Evolutionary conservation across 2,888 invertebrate species (phyloP).

Genomic region (Hybos culiciformis): DNA sequence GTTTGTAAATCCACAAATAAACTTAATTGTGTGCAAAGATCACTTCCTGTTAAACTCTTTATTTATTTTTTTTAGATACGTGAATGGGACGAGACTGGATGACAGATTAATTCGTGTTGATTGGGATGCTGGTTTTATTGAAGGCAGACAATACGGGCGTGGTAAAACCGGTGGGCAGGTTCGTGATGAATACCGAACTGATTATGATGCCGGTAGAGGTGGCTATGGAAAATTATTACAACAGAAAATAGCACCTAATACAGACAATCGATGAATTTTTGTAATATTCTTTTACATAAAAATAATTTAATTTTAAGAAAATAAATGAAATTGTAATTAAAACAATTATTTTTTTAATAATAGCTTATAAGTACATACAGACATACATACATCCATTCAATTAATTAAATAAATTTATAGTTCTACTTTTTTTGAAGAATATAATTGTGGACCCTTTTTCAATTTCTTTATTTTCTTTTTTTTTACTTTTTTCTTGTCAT

Average conservation of each 20-base stretch:
- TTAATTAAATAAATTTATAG: no score
- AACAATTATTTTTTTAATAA: not conserved
- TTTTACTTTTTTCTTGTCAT: not conserved
- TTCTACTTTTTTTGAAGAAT: no score
- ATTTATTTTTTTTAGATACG: conserved; percentile 46
- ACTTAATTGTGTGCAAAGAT: not conserved
- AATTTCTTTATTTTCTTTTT: conserved; percentile 6
- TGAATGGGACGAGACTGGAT: conserved; percentile 92
- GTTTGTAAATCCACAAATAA: conserved; percentile 28
- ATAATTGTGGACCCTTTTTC: conserved; percentile 14
- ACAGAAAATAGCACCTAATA: conserved; percentile 58
- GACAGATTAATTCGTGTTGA: conserved; percentile 95
- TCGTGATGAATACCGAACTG: conserved; percentile 94
- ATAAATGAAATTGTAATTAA: not conserved
- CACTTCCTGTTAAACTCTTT: not conserved
- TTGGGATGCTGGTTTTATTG: conserved; percentile 98
- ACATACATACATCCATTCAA: no score
- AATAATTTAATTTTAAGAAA: not conserved
- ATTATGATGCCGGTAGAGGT: conserved; percentile 92
- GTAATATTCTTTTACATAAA: not conserved
- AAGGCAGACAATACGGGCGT: conserved; percentile 95
- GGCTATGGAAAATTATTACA: conserved; percentile 93
- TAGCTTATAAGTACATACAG: no score
- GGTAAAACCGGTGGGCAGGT: conserved; percentile 99
- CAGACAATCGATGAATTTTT: conserved; percentile 34